Base-by-base conservation (phyloP, 2,888 invertebrate genomes). In the Phragmatobia fuliginosa region DNA sequence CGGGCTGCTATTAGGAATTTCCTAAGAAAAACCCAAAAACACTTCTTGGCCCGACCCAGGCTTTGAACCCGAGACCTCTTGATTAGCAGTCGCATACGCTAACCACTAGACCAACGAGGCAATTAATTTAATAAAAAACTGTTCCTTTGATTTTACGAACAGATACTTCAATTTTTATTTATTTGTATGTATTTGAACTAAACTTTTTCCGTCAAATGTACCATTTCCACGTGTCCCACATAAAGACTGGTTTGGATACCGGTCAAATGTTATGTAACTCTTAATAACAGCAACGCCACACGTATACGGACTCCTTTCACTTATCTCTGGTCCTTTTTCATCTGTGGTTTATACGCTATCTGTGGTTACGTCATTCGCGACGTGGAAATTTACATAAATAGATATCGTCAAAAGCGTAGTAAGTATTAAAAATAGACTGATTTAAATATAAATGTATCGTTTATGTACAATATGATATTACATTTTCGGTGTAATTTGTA, bases 271-370 rank as follows among this genome's bases (percentile, higher is more conserved):
- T 88, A 87, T 84, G 87, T 85, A 87, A 88, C 67, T 65, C 73
- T 72, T 82, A 83, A 81, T 85, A 82, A 86, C 82, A 79, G 71
- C 73, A 28, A 16, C 56, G 81, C 80, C 70, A 75, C 75, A 77
- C 72, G 81, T 79, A 80, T 81, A 77, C 79, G 79, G 74, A 80
- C 84, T 87, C 88, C 89, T 89, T 89, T 89, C 89, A 88, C 88
- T 88, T 84, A 78, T 78, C 85, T 87, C 72, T 82, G 86, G 84
- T 86, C 88, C 86, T 88, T 88, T 86, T 87, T 84, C 85, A 87
- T 86, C 86, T 86, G 84, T 85, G 81, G 77, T 63, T 63, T 69
- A 76, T 80, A 74, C 82, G 80, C 79, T 82, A 80, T 82, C 76
- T 76, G 74, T 81, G 72, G 62, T 81, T 80, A 67, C 74, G 66